Percentiles rank a stretch among this genome's conserved stretches.
phyloP scores from a whole-genome alignment of 2,113 vertebrate genomes.

The Aptenodytes patagonicus region DNA sequence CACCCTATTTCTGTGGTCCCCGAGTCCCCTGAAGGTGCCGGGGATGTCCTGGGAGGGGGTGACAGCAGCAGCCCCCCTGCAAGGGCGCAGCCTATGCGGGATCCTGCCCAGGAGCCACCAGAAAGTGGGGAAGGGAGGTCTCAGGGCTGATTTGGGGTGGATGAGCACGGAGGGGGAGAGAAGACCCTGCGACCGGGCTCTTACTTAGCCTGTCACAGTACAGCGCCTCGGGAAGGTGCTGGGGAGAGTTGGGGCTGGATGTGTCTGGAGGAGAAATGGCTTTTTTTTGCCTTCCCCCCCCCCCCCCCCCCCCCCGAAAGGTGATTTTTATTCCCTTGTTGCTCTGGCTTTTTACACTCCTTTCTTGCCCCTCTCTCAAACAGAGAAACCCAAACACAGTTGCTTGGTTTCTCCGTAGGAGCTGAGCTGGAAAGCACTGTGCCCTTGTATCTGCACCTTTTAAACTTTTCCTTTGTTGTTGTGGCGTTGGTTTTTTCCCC shows the following conservation, averaged over 20 bases:
- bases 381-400: background rate
- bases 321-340: background rate
- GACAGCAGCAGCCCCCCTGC: background rate
- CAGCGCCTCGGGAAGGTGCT: background rate
- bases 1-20: background rate
- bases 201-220: background rate
- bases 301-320: no score
- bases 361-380: no score
- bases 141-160: background rate
- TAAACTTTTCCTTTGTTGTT: background rate
- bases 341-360: background rate
- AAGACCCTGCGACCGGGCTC: background rate
- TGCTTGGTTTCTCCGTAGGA: background rate
- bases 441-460: background rate
- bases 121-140: background rate
- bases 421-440: background rate
- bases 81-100: no score
- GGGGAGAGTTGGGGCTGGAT: background rate
- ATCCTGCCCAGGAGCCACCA: background rate
- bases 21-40: background rate
- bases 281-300: no score
- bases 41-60: background rate
- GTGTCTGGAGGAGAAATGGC: background rate
- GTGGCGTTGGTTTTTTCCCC: background rate
- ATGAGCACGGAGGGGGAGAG: rapidly evolving